Evolutionary conservation across 2,797 vertebrate genomes (phyloP).

Genomic region (Phrynocephalus forsythii): DNA sequence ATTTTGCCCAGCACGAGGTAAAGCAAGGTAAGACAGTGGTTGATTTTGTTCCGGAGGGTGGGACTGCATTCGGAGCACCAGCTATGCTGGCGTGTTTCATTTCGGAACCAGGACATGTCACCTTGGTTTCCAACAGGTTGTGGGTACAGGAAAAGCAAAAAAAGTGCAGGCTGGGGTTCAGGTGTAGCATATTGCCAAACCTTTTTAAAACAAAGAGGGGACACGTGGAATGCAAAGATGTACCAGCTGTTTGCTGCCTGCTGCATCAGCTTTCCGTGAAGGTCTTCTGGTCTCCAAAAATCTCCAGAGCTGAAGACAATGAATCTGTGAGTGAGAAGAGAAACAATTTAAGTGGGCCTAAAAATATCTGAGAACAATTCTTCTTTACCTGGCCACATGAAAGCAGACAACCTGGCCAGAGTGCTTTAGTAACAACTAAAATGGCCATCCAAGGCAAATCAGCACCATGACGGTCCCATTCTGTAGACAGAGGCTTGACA

Average conservation of each 20-base stretch:
- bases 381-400: no score
- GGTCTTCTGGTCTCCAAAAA: conserved; percentile 73
- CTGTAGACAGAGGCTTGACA: no score
- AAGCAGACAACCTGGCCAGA: no score
- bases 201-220: conserved; percentile 84
- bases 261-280: conserved; percentile 68
- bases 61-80: no score
- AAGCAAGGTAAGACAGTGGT: no score
- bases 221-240: conserved; percentile 86
- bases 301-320: conserved; percentile 80
- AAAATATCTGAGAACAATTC: background rate
- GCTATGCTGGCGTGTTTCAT: no score
- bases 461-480: no score
- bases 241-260: conserved; percentile 67
- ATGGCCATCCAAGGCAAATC: no score
- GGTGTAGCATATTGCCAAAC: conserved; percentile 86
- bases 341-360: conserved; percentile 36
- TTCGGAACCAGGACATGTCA: conserved; percentile 83
- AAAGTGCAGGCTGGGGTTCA: conserved; percentile 87
- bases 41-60: no score
- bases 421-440: no score
- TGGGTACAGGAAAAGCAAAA: conserved; percentile 89
- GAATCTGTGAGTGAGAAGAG: conserved; percentile 74
- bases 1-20: no score
- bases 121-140: conserved; percentile 90